phyloP scores from a whole-genome alignment of 1,140 invertebrate genomes.

The Nebria ingens region DNA sequence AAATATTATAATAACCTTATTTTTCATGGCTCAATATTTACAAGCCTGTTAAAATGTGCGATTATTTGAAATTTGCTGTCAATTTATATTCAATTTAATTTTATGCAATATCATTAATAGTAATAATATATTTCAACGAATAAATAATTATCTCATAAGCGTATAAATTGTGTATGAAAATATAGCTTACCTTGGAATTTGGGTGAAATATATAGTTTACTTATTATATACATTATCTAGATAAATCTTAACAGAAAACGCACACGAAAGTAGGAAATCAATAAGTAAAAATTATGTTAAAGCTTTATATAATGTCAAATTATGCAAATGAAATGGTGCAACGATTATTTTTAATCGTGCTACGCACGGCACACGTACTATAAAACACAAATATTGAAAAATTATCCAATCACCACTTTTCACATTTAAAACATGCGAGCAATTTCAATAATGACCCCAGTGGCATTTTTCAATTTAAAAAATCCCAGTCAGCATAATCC shows the following conservation, averaged over 20 bases:
- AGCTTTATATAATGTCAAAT: not conserved
- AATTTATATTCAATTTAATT: too few relatives aligned
- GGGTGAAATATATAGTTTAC: not conserved
- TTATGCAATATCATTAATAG: too few relatives aligned
- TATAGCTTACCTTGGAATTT: too few relatives aligned
- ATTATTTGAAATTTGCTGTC: too few relatives aligned
- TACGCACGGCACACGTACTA: not conserved
- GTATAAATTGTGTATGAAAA: too few relatives aligned
- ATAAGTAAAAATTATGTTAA: not conserved
- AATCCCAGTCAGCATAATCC: too few relatives aligned
- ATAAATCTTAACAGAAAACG: not conserved
- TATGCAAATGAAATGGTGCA: not conserved
- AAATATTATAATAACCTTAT: too few relatives aligned
- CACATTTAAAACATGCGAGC: not conserved
- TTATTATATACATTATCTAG: not conserved
- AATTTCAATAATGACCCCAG: not conserved
- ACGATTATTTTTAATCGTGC: not conserved
- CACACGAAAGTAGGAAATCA: not conserved
- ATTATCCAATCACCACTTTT: not conserved
- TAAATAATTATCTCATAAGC: too few relatives aligned
- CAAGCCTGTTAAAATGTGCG: too few relatives aligned
- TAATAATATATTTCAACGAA: too few relatives aligned
- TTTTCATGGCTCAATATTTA: too few relatives aligned
- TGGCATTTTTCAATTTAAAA: not conserved
- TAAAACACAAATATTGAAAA: not conserved